These are phyloP conservation scores for Cerceris ruficornis DNA, from an alignment of 2,888 invertebrate species.

Conservation along the genomic window DNA sequence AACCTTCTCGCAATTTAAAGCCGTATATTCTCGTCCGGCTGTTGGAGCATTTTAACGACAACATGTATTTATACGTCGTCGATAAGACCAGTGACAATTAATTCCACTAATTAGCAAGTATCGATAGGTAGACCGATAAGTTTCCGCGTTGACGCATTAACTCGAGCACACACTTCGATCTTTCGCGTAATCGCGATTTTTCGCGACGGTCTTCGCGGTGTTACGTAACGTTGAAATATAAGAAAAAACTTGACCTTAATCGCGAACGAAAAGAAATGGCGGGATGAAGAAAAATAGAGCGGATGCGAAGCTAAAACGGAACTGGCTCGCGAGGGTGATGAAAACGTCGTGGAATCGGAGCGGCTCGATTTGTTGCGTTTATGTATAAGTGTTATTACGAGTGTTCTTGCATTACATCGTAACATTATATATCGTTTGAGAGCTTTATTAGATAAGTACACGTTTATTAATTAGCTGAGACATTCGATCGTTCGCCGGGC, in stretches of 20 bases:
- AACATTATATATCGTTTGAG: constrained; percentile 60
- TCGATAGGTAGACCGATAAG: constrained; percentile 9
- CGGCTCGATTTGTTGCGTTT: not conserved
- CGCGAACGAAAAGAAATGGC: not conserved
- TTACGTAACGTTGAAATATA: constrained; percentile 19
- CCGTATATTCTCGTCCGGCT: not conserved
- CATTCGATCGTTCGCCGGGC: constrained; percentile 41
- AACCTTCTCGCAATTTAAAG: not conserved
- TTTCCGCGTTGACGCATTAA: not conserved
- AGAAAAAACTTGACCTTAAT: too few relatives aligned
- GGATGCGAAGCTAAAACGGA: too few relatives aligned
- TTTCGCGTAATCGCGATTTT: not conserved
- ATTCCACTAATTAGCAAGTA: constrained; percentile 23
- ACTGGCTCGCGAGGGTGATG: too few relatives aligned
- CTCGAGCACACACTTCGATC: not conserved
- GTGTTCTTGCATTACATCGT: constrained; percentile 57
- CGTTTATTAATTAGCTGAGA: constrained; percentile 56
- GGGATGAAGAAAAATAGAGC: not conserved
- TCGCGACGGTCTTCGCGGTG: not conserved
- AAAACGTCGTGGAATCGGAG: too few relatives aligned
- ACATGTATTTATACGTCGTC: constrained; percentile 26
- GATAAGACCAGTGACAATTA: constrained; percentile 13
- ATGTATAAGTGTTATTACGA: constrained; percentile 36
- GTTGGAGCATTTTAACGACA: not conserved
- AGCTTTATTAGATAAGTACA: constrained; percentile 66